Base-by-base conservation (phyloP, 2,113 vertebrate genomes). In the Oncorhynchus gorbuscha region DNA sequence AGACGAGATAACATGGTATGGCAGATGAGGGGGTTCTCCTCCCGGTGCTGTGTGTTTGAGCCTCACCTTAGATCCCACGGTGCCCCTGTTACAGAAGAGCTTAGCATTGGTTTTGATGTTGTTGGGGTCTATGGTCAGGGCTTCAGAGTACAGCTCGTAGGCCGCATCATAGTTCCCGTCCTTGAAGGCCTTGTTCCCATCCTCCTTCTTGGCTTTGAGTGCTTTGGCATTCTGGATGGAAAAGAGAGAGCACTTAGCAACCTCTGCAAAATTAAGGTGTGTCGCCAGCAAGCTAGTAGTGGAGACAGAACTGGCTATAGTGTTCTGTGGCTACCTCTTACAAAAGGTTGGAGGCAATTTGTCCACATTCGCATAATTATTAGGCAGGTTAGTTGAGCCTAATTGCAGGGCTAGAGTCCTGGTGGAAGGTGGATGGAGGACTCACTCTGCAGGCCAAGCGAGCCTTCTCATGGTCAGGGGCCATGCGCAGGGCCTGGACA, bases 91-190 rank as follows among this genome's bases (percentile, higher is more conserved):
- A 90, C 98, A 99, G 94, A 93, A 99, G 83, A 99, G 95, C 92
- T 99, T 99, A 91, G 98, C 97, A 45, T 99, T 99, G 58, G 98
- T 99, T 94, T 99, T 99, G 91, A 97, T 99, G 90, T 99, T 99
- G 89, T 98, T 99, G 80, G 97, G 97, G 81, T 99, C 98, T 93
- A 99, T 99, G 88, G 94, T 95, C 84, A 99, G 90, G 26, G 97
- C 98, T 81, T 97, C 96, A 75, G 97, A 96, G 87, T 99, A 99
- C 3, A 99, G 95, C 87, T 95, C 94, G 89, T 95, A 95, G 0
- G 98, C 97, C 73, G 94, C 91, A 75, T 98, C 96, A 88, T 94
- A 98, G 86, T 95, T 96, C 75, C 97, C 96, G 71, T 99, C 97
- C 87, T 99, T 99, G 86, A 99, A 99, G 0, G 96, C 95, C 86